A percentile compares a stretch with the other conserved stretches of the same genome.
Conservation (phyloP, 2,888 invertebrate genomes). For the Conus canariensis region DNA sequence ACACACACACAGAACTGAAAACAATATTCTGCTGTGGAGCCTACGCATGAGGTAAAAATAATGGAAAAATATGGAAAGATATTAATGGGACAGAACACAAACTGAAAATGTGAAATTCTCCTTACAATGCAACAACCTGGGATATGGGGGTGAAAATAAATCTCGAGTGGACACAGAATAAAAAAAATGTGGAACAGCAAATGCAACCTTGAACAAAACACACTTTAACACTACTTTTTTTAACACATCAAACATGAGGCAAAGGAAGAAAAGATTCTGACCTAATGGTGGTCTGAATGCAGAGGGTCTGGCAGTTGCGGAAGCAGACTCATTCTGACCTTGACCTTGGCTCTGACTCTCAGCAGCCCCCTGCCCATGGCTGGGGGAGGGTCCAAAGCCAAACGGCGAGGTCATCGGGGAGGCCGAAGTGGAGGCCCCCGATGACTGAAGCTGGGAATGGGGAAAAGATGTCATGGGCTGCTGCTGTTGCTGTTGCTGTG, state of each 20-base stretch:
- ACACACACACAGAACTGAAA: no score
- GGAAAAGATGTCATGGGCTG: constrained; percentile 27
- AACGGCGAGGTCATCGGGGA: constrained; percentile 2
- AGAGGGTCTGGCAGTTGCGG: constrained; percentile 25
- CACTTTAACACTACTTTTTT: not conserved
- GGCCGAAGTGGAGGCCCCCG: not conserved
- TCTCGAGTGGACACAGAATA: no score
- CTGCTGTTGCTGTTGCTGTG: constrained; percentile 45
- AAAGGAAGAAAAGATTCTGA: constrained; percentile 16
- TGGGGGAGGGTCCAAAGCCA: not conserved
- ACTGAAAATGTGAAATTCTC: not conserved
- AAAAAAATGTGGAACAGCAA: not conserved
- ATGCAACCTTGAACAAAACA: not conserved
- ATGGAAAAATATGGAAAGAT: no score
- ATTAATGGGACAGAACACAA: not conserved
- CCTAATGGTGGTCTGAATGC: constrained; percentile 35
- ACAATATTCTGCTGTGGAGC: no score
- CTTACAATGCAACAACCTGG: no score
- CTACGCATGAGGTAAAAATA: no score
- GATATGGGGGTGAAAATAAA: no score
- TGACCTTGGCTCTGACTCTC: constrained; percentile 23
- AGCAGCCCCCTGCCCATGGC: constrained; percentile 17
- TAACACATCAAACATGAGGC: not conserved
- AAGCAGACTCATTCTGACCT: not conserved
- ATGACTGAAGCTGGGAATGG: constrained; percentile 13